These are phyloP conservation scores for Bhutanitis thaidina DNA, from an alignment of 2,888 invertebrate genomes.

Conservation along the genomic window DNA sequence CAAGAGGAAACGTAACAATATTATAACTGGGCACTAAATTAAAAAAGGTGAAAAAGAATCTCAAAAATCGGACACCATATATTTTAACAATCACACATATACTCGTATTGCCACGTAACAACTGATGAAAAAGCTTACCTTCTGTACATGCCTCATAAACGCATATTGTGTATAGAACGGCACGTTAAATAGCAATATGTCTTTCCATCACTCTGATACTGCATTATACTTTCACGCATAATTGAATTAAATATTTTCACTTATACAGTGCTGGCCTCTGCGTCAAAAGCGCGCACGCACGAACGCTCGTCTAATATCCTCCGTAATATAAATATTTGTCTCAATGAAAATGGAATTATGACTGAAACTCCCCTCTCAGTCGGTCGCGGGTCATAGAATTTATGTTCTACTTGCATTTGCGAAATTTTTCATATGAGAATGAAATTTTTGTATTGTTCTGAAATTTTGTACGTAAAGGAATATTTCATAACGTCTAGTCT, in stretches of 20 bases:
- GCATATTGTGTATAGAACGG: not conserved
- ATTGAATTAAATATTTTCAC: conserved; percentile 42
- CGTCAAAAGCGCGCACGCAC: conserved; percentile 56
- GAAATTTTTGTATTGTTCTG: conserved; percentile 42
- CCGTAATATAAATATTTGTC: conserved; percentile 73
- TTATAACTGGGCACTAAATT: too few relatives aligned
- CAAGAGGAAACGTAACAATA: too few relatives aligned
- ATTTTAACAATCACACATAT: too few relatives aligned
- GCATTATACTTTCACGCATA: conserved; percentile 37
- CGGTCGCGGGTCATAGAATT: conserved; percentile 57
- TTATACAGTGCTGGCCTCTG: conserved; percentile 48
- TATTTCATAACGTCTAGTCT: not conserved
- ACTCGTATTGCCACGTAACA: too few relatives aligned
- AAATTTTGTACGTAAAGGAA: not conserved
- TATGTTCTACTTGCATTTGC: conserved; percentile 51
- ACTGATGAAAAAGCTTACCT: too few relatives aligned
- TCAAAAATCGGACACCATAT: too few relatives aligned
- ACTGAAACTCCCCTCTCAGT: conserved; percentile 44
- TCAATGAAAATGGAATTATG: conserved; percentile 76
- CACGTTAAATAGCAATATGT: conserved; percentile 30
- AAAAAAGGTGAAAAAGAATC: too few relatives aligned
- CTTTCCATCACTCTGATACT: conserved; percentile 36
- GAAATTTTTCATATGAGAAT: conserved; percentile 62
- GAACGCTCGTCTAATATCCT: conserved; percentile 54
- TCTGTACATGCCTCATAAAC: too few relatives aligned